Evolutionary conservation across 2,797 vertebrate species (phyloP).

Genomic region (Melanotaenia boesemani): DNA sequence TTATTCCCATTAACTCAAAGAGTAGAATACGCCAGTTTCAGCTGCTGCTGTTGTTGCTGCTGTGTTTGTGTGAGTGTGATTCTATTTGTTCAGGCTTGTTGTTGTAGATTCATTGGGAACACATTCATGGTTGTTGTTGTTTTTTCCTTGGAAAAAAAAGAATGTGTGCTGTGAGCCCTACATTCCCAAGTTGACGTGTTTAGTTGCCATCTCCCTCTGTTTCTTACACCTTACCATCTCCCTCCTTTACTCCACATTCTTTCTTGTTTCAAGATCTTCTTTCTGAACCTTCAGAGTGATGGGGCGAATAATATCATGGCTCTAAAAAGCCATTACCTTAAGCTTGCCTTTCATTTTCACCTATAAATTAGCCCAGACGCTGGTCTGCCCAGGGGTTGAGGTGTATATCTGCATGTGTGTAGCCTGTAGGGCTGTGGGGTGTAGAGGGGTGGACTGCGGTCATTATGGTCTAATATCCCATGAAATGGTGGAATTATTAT

Average conservation of each 20-base stretch:
- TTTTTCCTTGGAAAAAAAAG: conserved; percentile 49
- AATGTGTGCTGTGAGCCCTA: conserved; percentile 65
- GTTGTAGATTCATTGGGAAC: conserved; percentile 93
- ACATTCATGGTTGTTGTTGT: conserved; percentile 86
- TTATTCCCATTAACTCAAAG: conserved; percentile 99
- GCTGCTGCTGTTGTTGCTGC: conserved; percentile 81
- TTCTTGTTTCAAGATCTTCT: conserved; percentile 60
- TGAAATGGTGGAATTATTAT: conserved; percentile 98
- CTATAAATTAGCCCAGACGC: conserved; percentile 94
- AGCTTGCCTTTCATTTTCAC: conserved; percentile 91
- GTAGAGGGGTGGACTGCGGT: conserved; percentile 96
- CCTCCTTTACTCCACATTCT: conserved; percentile 53
- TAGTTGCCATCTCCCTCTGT: conserved; percentile 39
- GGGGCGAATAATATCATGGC: conserved; percentile 84
- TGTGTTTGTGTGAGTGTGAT: conserved; percentile 75
- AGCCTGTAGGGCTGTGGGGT: conserved; percentile 88
- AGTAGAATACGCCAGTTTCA: conserved; percentile 99
- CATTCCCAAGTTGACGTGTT: conserved; percentile 66
- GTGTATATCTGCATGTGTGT: conserved; percentile 73
- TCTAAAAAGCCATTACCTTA: conserved; percentile 95
- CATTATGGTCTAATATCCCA: conserved; percentile 99
- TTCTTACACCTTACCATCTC: conserved; percentile 60
- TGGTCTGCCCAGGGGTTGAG: conserved; percentile 86
- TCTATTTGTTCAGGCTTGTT: conserved; percentile 95
- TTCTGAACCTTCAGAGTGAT: conserved; percentile 76